A percentile compares a stretch with the other conserved stretches of the same genome.
phyloP scores from a whole-genome alignment of 2,888 invertebrate species.

The Phlogophora meticulosa region DNA sequence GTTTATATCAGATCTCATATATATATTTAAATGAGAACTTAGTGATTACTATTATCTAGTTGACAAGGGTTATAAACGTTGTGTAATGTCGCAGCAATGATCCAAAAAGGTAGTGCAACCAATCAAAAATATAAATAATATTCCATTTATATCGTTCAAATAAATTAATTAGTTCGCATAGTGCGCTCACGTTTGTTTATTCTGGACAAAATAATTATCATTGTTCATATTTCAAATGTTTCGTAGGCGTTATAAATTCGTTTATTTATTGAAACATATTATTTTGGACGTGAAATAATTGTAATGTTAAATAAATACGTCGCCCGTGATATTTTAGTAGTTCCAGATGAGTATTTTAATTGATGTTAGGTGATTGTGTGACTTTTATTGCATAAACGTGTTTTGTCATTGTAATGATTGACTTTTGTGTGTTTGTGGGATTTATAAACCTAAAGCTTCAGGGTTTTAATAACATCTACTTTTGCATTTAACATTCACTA shows the following conservation, averaged over 20 bases:
- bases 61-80: neutral
- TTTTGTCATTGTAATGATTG: conserved; percentile 31
- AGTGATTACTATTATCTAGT: neutral
- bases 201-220: conserved; percentile 61
- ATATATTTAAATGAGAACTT: no score
- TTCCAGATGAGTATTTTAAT: conserved; percentile 56
- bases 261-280: conserved; percentile 70
- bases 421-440: neutral
- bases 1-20: no score
- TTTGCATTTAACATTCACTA: neutral
- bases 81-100: neutral
- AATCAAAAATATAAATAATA: conserved; percentile 47
- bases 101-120: conserved; percentile 9
- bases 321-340: conserved; percentile 43
- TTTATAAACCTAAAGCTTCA: neutral
- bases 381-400: conserved; percentile 23
- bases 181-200: conserved; percentile 56
- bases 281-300: conserved; percentile 58
- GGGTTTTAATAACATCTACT: neutral
- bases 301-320: conserved; percentile 54
- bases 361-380: conserved; percentile 30
- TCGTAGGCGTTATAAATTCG: conserved; percentile 57
- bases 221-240: conserved; percentile 50
- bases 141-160: conserved; percentile 36
- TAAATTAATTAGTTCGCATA: conserved; percentile 51